Evolutionary conservation across 2,888 invertebrate species (phyloP).

Genomic region (Hirtodrosophila confusa): DNA sequence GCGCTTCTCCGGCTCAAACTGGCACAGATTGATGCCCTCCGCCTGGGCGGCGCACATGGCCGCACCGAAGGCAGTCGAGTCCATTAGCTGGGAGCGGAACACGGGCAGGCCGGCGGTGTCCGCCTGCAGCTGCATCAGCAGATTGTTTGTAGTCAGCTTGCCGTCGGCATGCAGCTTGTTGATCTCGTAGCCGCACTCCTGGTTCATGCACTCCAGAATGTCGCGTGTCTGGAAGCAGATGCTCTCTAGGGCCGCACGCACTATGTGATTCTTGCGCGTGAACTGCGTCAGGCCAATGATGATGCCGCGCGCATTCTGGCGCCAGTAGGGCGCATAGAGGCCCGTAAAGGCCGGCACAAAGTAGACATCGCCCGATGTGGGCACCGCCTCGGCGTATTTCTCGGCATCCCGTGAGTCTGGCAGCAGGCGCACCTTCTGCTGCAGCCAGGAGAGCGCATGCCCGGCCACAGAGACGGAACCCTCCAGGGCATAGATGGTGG

Average conservation of each 20-base stretch:
- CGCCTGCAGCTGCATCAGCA: conserved; percentile 98
- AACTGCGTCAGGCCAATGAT: conserved; percentile 97
- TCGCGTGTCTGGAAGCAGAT: conserved; percentile 98
- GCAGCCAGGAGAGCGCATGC: conserved; percentile 95
- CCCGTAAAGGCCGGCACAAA: conserved; percentile 99
- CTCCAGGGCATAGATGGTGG: conserved; percentile 96
- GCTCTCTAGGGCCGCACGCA: conserved; percentile 96
- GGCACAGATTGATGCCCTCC: conserved; percentile 89
- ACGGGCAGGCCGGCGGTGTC: conserved; percentile 96
- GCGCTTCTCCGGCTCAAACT: conserved; percentile 86
- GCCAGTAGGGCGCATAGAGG: conserved; percentile 98
- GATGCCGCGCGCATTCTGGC: conserved; percentile 95
- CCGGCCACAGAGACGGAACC: conserved; percentile 97
- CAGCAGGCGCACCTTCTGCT: conserved; percentile 95
- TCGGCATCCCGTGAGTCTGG: conserved; percentile 90
- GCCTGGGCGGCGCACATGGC: conserved; percentile 96
- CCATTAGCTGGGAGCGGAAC: conserved; percentile 92
- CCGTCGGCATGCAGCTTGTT: conserved; percentile 96
- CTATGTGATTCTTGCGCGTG: conserved; percentile 96
- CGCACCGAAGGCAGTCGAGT: conserved; percentile 96
- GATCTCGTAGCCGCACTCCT: conserved; percentile 94
- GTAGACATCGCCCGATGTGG: conserved; percentile 96
- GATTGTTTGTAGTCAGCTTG: conserved; percentile 93
- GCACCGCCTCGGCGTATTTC: conserved; percentile 90
- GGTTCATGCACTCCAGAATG: conserved; percentile 96